Base-by-base conservation (phyloP, 2,888 invertebrate species). In the Cantharis rufa region DNA sequence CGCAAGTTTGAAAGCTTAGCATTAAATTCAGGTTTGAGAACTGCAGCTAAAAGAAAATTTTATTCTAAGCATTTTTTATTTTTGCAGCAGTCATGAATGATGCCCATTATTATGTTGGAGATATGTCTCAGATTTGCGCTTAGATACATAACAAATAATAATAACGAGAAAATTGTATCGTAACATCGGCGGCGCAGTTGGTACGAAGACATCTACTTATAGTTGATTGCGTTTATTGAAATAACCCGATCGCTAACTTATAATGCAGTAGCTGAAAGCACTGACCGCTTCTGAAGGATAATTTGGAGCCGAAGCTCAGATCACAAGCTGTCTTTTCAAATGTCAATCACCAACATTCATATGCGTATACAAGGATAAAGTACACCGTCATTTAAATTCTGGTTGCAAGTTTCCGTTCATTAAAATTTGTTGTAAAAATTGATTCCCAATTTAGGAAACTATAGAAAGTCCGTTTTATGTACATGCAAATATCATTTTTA, bases 291-390 rank as follows among this genome's bases (percentile, higher is more conserved):
- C 70, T 24, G 48, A 16, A 79, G 72, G 64, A 74, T 78, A 76
- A 77, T 80, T 77, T 73, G 80, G 80, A 81, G 78, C 24, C 16
- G 64, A 21, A 66, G 78, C 78, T 80, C 76, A 79, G 78, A 80
- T 83, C 82, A 82, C 73, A 81, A 78, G 74, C 66, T 76, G 77
- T 80, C 83, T 82, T 82, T 83, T 83, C 83, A 82, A 80, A 81
- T 83, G 82, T 82, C 83, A 83, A 83, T 83, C 83, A 82, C 74
- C 61, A 48, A n/a, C 18, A 18, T 66, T 78, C 76, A 78, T 78
- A 76, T 21, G 64, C 64, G n/a, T n/a, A 66, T 66, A 10, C 48
- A 48, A 11, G 21, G 64, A 64, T 21, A 18, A 21, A 64, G 21
- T 64, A 21, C 64, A 66, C 18, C n/a, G 11, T 66, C 64, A 66